Evolutionary conservation across 2,888 invertebrate genomes (phyloP).

Genomic region (Tiliacea citrago): DNA sequence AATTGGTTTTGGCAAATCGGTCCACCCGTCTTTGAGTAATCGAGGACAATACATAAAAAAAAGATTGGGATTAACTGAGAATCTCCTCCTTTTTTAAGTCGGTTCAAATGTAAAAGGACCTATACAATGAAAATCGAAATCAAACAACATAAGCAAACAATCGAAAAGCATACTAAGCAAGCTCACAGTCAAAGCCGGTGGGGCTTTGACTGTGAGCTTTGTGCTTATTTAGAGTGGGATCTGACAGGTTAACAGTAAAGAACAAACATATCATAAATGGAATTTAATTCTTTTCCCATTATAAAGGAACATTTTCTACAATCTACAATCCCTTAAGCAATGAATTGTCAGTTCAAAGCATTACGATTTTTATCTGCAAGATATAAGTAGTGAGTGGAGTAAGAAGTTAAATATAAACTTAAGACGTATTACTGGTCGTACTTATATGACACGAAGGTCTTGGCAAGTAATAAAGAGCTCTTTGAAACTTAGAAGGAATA

Average conservation of each 20-base stretch:
- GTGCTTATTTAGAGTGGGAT: too few species aligned
- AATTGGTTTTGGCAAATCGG: too few species aligned
- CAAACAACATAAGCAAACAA: background rate
- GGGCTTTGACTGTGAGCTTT: too few species aligned
- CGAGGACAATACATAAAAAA: too few species aligned
- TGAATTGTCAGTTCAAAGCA: conserved; percentile 6
- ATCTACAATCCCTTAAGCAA: background rate
- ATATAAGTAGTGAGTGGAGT: conserved; percentile 8
- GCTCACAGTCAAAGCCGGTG: background rate
- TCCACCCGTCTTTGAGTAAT: too few species aligned
- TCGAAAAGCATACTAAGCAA: background rate
- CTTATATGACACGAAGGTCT: conserved; percentile 7
- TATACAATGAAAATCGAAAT: background rate
- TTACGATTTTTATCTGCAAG: background rate
- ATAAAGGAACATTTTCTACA: background rate
- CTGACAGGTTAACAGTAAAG: background rate
- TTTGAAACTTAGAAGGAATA: conserved; percentile 19
- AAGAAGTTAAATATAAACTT: conserved; percentile 13
- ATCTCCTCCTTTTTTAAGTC: too few species aligned
- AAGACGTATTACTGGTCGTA: conserved; percentile 8
- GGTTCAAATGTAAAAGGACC: background rate
- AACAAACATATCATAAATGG: conserved; percentile 7
- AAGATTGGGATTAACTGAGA: too few species aligned
- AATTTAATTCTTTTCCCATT: conserved; percentile 11
- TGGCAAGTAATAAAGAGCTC: conserved; percentile 31